A percentile compares a stretch with the other conserved stretches of the same genome.
Conservation (phyloP, 2,888 invertebrate species). For the Drosophila bunnanda region DNA sequence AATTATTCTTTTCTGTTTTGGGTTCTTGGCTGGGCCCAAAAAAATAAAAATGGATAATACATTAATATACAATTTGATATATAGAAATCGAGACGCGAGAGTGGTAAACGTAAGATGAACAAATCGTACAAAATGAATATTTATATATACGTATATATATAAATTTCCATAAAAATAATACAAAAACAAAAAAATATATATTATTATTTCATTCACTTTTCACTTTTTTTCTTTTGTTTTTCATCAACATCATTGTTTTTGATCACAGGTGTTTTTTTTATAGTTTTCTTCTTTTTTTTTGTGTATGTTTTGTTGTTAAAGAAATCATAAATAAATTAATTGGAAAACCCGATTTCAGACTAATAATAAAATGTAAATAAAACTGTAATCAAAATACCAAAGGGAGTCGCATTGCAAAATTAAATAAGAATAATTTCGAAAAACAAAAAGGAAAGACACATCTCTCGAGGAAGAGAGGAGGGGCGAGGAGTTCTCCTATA, state of each 20-base stretch:
- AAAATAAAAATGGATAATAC: constrained; percentile 40
- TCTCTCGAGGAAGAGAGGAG: background rate
- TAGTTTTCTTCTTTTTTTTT: constrained; percentile 48
- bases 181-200: constrained; percentile 43
- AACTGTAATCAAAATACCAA: constrained; percentile 70
- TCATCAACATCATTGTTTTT: constrained; percentile 35
- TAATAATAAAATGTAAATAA: constrained; percentile 53
- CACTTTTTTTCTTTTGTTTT: constrained; percentile 12
- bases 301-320: constrained; percentile 39
- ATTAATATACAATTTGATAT: constrained; percentile 47
- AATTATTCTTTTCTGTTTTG: constrained; percentile 23
- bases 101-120: constrained; percentile 46
- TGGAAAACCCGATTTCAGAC: constrained; percentile 51
- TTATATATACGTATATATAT: constrained; percentile 24
- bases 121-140: constrained; percentile 44
- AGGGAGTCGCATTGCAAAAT: constrained; percentile 21
- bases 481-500: constrained; percentile 8
- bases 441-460: constrained; percentile 30
- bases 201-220: constrained; percentile 9
- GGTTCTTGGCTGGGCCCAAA: constrained; percentile 31
- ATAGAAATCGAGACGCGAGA: constrained; percentile 42
- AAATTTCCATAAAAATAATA: constrained; percentile 58
- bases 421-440: constrained; percentile 10
- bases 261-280: constrained; percentile 67
- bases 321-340: constrained; percentile 52